Evolutionary conservation across 2,113 vertebrate species (phyloP), one percentile per base, ranked within the genome.

Genomic region (Thunnus maccoyii): DNA sequence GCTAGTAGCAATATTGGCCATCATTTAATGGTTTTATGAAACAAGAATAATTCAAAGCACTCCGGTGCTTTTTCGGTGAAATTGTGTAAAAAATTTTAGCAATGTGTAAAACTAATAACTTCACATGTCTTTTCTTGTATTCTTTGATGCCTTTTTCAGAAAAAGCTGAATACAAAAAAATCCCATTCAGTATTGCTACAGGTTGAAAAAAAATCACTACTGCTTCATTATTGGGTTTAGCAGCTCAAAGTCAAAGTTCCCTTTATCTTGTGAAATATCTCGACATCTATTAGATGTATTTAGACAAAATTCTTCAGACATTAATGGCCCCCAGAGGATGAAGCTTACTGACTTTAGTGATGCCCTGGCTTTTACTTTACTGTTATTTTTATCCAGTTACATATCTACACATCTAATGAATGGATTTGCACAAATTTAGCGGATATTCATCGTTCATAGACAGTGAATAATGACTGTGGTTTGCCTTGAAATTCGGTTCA

Each of bases 121-220:
- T 50, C 6, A 60, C 54, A 0, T 61, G 5, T 15, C 2, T 36
- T 67, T 69, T 51, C 30, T 74, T 69, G 14, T 1, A 20, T 50
- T 48, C 11, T 72, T 66, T 66, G 2, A 70, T 41, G n/a, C 9
- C 27, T 58, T 66, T 63, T 51, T 20, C 27, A 27, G 50, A 64
- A 57, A 22, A 20, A 61, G 5, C 51, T 20, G 2, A 69, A 60
- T 47, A 44, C 20, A 52, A 50, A 74, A 22, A 30, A 81, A 44
- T 22, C 18, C 5, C 20, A 15, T 51, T 80, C 12, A 54, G 44
- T 46, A 52, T 44, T 47, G 27, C 62, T 61, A 3, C 13, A 18
- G 54, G 32, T 50, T 55, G 10, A 30, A 12, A 11, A 16, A 64
- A 55, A 61, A 41, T 20, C 15, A 30, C 30, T 11, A 8, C 48